These are phyloP conservation scores for Melanotaenia parkinsoni DNA, from an alignment of 2,797 vertebrate species.

Conservation along the genomic window DNA sequence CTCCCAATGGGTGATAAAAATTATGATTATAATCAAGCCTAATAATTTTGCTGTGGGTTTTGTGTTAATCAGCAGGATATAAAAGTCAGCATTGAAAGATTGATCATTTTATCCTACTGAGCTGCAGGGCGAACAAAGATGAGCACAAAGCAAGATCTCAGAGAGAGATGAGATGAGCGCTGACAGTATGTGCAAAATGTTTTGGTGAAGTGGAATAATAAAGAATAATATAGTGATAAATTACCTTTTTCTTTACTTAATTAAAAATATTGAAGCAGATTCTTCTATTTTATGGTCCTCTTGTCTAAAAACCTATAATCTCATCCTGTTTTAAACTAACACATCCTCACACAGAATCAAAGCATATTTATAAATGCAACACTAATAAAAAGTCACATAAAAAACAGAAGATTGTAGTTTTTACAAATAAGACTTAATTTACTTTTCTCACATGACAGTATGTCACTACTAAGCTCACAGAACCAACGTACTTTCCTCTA, in stretches of 20 bases:
- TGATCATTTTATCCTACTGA: slow-evolving; percentile 3
- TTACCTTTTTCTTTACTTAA: neutral
- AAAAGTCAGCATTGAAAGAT: slow-evolving; percentile 1
- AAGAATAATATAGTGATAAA: neutral
- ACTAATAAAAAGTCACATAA: neutral
- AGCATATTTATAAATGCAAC: neutral
- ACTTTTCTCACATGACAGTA: neutral
- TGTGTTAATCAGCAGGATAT: slow-evolving; percentile 2
- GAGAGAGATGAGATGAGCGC: neutral
- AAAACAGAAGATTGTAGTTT: neutral
- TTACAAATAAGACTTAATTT: neutral
- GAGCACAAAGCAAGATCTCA: neutral
- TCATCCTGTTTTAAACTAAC: neutral
- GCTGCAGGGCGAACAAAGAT: neutral
- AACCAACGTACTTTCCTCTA: neutral
- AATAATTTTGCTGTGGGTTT: neutral
- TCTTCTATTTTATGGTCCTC: no score
- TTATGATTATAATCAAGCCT: neutral
- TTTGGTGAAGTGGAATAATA: no score
- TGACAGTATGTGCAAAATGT: neutral
- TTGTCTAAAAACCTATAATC: neutral
- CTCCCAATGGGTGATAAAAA: slow-evolving; percentile 2
- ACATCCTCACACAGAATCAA: neutral
- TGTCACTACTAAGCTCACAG: neutral
- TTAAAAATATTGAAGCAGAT: neutral